Conservation (phyloP, 2,888 invertebrate species). For the Scaptomyza polygonia region DNA sequence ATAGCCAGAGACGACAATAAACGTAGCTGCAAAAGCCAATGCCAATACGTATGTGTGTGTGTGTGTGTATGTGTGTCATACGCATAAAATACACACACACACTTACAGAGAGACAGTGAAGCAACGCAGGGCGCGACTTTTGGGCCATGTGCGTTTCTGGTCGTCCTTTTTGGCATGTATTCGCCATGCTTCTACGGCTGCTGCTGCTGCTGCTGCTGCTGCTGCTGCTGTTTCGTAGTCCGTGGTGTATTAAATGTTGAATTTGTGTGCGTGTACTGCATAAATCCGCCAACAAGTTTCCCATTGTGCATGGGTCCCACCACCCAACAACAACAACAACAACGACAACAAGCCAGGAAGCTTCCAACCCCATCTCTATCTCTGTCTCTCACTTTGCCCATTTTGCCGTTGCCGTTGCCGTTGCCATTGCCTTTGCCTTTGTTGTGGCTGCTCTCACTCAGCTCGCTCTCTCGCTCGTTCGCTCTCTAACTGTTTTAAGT, state of each 20-base stretch:
- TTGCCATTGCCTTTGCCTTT: constrained; percentile 40
- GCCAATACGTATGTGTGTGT: constrained; percentile 24
- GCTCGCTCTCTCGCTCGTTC: constrained; percentile 19
- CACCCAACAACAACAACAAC: constrained; percentile 12
- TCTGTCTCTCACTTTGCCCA: constrained; percentile 19
- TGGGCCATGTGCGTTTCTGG: constrained; percentile 67
- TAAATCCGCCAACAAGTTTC: constrained; percentile 80
- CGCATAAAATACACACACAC: constrained; percentile 14
- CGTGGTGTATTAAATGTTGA: constrained; percentile 1
- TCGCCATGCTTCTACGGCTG: neutral
- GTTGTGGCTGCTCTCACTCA: constrained; percentile 55
- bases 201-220: constrained; percentile 16
- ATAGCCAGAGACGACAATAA: constrained; percentile 71
- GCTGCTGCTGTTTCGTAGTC: neutral
- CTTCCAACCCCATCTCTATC: neutral
- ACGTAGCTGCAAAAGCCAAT: constrained; percentile 52
- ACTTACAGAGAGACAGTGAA: neutral
- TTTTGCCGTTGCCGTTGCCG: constrained; percentile 59
- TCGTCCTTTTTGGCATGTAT: constrained; percentile 49
- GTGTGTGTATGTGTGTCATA: constrained; percentile 17
- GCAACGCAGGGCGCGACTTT: constrained; percentile 38
- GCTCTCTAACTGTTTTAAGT: neutral
- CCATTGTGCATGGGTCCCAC: constrained; percentile 73
- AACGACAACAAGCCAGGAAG: no score
- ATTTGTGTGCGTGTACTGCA: constrained; percentile 59